Conservation (phyloP, 1,140 invertebrate species). For the Trichonephila clavata region DNA sequence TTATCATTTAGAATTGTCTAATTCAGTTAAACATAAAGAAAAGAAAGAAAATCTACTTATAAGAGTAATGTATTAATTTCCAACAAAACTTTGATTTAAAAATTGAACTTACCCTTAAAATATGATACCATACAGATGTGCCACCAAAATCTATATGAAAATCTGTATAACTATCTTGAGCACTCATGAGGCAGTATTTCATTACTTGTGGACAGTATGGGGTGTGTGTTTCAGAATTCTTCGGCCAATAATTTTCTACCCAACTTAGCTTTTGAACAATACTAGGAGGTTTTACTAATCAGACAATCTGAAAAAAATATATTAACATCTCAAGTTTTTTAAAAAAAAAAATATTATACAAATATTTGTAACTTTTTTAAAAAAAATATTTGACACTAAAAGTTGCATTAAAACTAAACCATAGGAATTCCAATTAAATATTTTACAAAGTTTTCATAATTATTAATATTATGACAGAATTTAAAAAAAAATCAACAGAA, state of each 20-base stretch:
- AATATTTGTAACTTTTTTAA: too few species aligned
- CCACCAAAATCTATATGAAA: slow-evolving; percentile 98
- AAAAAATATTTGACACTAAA: background rate
- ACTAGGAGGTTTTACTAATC: slow-evolving; percentile 88
- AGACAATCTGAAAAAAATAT: slow-evolving; percentile 84
- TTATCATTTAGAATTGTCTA: too few species aligned
- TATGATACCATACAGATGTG: slow-evolving; percentile 97
- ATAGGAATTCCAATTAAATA: background rate
- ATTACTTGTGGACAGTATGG: slow-evolving; percentile 88
- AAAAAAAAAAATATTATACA: background rate
- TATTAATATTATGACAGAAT: background rate
- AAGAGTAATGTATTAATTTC: too few species aligned
- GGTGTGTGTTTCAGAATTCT: slow-evolving; percentile 82
- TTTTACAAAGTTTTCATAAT: background rate
- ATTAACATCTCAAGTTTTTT: slow-evolving; percentile 25
- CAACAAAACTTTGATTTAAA: background rate
- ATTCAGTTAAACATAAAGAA: too few species aligned
- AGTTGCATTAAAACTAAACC: background rate
- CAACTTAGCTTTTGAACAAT: slow-evolving; percentile 90
- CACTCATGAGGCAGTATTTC: slow-evolving; percentile 95
- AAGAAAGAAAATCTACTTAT: too few species aligned
- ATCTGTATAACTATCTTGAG: slow-evolving; percentile 94
- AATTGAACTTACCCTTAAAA: slow-evolving; percentile 84
- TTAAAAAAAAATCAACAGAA: background rate
- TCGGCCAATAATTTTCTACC: slow-evolving; percentile 88